A percentile compares a stretch with the other conserved stretches of the same genome.
These are phyloP conservation scores for Chaenogobius annularis DNA, from an alignment of 2,113 vertebrate species.

Conservation along the genomic window DNA sequence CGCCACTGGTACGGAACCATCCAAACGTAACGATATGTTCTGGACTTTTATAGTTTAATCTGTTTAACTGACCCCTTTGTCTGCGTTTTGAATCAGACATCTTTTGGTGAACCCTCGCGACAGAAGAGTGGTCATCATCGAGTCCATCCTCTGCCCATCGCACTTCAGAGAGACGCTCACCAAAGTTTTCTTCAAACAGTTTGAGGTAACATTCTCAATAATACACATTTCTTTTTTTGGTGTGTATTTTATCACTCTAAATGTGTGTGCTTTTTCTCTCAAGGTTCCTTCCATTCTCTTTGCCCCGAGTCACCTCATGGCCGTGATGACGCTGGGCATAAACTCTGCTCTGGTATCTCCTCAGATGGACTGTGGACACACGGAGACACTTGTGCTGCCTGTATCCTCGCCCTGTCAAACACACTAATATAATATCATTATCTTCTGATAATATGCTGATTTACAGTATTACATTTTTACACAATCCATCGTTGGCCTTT, in stretches of 20 bases:
- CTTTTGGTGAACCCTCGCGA: conserved; percentile 97
- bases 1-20: too few relatives aligned
- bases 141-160: conserved; percentile 94
- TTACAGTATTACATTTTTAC: too few relatives aligned
- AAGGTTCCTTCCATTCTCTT: conserved; percentile 97
- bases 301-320: conserved; percentile 95
- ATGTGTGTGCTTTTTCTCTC: not conserved
- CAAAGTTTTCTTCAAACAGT: conserved; percentile 96
- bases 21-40: too few relatives aligned
- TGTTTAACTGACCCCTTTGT: not conserved
- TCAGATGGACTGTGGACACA: conserved; percentile 94
- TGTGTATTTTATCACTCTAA: not conserved
- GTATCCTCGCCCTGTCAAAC: conserved; percentile 88
- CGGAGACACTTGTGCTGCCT: conserved; percentile 92
- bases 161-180: conserved; percentile 97
- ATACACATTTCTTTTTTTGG: not conserved
- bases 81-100: conserved; percentile 74
- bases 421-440: not conserved
- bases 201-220: conserved; percentile 83
- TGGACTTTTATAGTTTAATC: not conserved
- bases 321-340: conserved; percentile 92
- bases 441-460: too few relatives aligned
- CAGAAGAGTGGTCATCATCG: conserved; percentile 93
- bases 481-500: too few relatives aligned
- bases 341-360: conserved; percentile 97